A percentile compares a stretch with the other conserved stretches of the same genome.
These are phyloP conservation scores for Alectoris magna DNA, from an alignment of 2,797 vertebrate genomes.

Conservation along the genomic window DNA sequence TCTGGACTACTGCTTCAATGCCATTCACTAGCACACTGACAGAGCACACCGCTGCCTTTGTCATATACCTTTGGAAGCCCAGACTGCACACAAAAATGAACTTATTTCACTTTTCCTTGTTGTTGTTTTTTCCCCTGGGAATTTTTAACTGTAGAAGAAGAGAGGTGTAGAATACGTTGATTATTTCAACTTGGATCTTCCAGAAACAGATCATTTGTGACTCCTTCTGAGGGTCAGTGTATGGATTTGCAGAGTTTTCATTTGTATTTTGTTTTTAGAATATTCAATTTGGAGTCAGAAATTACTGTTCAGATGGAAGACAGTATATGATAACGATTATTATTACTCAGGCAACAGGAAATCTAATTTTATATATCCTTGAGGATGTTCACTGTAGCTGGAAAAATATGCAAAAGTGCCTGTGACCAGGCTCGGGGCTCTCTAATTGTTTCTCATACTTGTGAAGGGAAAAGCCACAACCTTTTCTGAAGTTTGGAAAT, in stretches of 20 bases:
- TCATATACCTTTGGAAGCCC: neutral
- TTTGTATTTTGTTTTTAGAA: neutral
- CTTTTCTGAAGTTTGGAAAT: neutral
- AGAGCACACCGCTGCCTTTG: neutral
- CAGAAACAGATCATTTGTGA: neutral
- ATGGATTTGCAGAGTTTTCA: neutral
- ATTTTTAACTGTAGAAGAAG: neutral
- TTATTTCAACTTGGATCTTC: neutral
- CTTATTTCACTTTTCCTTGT: neutral
- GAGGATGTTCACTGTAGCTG: neutral
- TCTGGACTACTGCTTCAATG: neutral
- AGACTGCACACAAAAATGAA: neutral
- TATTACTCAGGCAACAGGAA: neutral
- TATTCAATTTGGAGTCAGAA: neutral
- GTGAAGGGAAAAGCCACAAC: neutral
- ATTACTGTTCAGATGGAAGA: neutral
- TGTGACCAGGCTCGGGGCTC: neutral
- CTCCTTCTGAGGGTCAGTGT: neutral
- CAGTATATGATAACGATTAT: neutral
- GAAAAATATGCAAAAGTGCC: neutral
- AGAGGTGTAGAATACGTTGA: neutral
- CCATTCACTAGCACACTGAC: neutral
- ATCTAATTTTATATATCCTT: neutral
- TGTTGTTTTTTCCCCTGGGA: neutral
- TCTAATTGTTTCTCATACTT: neutral